Percentiles rank a stretch among this genome's conserved stretches.
These are phyloP conservation scores for Hybognathus amarus DNA, from an alignment of 2,797 vertebrate species.

Conservation along the genomic window DNA sequence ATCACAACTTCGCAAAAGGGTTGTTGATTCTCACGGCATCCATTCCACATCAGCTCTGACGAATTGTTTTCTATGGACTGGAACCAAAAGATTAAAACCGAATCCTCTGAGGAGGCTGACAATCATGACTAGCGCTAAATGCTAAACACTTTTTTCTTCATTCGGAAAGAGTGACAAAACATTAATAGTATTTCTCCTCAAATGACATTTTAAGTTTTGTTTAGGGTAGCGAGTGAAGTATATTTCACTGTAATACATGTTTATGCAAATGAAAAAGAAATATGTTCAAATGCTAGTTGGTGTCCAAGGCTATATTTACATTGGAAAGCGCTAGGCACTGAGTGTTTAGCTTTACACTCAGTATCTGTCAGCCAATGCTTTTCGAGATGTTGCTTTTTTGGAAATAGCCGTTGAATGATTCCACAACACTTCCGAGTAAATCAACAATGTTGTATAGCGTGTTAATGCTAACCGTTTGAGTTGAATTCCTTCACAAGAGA, in stretches of 20 bases:
- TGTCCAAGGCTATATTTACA: slow-evolving; percentile 16
- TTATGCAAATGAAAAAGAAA: not conserved
- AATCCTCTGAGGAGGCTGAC: slow-evolving; percentile 59
- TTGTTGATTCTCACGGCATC: slow-evolving; percentile 62
- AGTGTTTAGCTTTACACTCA: slow-evolving; percentile 31
- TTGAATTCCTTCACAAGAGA: slow-evolving; percentile 67
- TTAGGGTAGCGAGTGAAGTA: not conserved
- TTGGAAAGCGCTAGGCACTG: slow-evolving; percentile 15
- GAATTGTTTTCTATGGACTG: slow-evolving; percentile 73
- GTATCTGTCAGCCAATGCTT: slow-evolving; percentile 28
- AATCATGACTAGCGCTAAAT: slow-evolving; percentile 51
- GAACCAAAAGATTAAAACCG: slow-evolving; percentile 77
- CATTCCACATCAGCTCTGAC: slow-evolving; percentile 60
- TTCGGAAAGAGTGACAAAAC: slow-evolving; percentile 27
- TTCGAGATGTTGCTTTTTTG: slow-evolving; percentile 35
- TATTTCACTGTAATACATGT: not conserved
- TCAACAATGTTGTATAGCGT: slow-evolving; percentile 47
- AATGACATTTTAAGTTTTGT: not conserved
- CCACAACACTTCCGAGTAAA: slow-evolving; percentile 30
- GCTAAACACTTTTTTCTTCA: not conserved
- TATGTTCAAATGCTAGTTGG: slow-evolving; percentile 23
- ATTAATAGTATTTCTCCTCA: slow-evolving; percentile 1
- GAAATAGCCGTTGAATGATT: slow-evolving; percentile 44
- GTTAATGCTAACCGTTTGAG: slow-evolving; percentile 54
- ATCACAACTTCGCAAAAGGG: slow-evolving; percentile 43